These are phyloP conservation scores for Lamellibrachia columna DNA, from an alignment of 2,888 invertebrate genomes.

Conservation along the genomic window DNA sequence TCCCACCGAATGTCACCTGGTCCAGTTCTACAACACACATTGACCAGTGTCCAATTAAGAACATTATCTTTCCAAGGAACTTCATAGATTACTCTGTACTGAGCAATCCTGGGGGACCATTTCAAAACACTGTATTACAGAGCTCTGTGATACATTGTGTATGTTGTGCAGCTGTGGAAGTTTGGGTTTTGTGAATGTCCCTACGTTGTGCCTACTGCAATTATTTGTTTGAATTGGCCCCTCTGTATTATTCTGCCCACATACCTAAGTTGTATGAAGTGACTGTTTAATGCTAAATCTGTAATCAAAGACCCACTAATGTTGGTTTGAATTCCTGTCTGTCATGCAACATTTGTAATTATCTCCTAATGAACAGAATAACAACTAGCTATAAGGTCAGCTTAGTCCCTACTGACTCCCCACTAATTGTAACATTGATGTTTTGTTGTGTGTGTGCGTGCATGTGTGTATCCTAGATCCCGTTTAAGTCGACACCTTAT, in stretches of 20 bases:
- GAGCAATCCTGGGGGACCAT: background rate
- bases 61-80: background rate
- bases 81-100: background rate
- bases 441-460: background rate
- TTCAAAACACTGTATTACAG: background rate
- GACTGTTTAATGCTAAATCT: background rate
- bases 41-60: slow-evolving; percentile 2
- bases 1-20: background rate
- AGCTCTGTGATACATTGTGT: background rate
- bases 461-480: too few relatives aligned
- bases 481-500: too few relatives aligned
- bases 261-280: background rate
- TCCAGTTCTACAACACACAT: background rate
- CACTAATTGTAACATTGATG: background rate
- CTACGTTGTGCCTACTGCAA: background rate
- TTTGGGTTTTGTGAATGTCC: background rate
- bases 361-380: background rate
- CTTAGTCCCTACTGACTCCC: background rate
- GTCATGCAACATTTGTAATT: background rate
- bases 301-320: background rate
- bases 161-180: background rate
- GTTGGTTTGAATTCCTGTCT: background rate
- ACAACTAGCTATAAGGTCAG: background rate
- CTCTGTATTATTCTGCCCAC: background rate
- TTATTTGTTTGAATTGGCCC: background rate